Conservation (phyloP, 1,140 invertebrate genomes). For the Bombus superbus region DNA sequence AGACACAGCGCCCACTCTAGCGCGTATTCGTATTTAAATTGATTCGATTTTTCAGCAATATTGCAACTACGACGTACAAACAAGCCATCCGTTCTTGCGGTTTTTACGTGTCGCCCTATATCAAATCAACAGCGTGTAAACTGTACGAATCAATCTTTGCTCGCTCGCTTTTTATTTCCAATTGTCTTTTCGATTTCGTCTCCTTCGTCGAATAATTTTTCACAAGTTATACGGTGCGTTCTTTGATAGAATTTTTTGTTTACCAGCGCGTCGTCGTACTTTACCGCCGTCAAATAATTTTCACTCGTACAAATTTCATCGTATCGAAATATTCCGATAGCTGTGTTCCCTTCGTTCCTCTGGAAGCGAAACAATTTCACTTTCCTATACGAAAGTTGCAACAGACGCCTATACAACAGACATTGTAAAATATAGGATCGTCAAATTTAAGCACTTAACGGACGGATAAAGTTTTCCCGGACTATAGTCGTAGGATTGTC, state of each 20-base stretch:
- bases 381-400: background rate
- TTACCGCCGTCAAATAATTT: background rate
- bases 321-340: background rate
- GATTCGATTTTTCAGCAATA: slow-evolving; percentile 27
- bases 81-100: background rate
- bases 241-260: background rate
- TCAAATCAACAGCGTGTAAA: background rate
- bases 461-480: no score
- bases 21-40: background rate
- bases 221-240: background rate
- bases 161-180: background rate
- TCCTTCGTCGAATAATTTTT: background rate
- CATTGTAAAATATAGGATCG: no score
- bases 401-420: no score
- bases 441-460: no score
- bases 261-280: background rate
- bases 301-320: background rate
- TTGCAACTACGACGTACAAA: background rate
- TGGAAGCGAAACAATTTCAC: background rate
- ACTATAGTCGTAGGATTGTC: no score
- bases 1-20: background rate
- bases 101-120: background rate
- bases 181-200: background rate
- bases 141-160: background rate
- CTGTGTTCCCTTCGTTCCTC: background rate